Conservation (phyloP, 2,888 invertebrate genomes). For the Dicyrtoma fusca region DNA sequence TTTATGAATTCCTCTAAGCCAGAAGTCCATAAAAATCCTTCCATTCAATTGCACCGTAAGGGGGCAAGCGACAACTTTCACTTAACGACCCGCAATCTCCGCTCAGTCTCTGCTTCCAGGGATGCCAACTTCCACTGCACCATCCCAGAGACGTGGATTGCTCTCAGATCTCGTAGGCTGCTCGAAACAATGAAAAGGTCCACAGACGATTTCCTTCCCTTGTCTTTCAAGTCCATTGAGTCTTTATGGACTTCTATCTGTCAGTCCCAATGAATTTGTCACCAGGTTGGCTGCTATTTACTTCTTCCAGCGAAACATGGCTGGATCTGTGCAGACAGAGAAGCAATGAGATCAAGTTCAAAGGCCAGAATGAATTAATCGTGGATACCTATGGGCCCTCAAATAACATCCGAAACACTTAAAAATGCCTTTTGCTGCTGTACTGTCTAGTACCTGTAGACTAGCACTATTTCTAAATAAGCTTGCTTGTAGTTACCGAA, state of each 20-base stretch:
- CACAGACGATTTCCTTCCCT: conserved; percentile 6
- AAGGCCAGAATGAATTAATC: no score
- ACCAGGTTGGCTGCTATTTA: not conserved
- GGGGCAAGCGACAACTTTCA: conserved; percentile 14
- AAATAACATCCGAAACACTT: no score
- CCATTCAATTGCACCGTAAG: conserved; percentile 23
- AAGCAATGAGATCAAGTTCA: no score
- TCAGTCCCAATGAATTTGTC: conserved; percentile 17
- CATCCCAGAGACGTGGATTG: no score
- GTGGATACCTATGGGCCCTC: no score
- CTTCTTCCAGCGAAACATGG: not conserved
- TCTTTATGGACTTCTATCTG: conserved; percentile 27
- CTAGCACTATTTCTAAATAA: no score
- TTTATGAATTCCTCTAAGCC: not conserved
- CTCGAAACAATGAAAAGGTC: not conserved
- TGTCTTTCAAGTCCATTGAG: conserved; percentile 25
- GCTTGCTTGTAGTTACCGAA: no score
- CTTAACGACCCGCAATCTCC: conserved; percentile 23
- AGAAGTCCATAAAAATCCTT: conserved; percentile 8
- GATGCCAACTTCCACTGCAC: no score
- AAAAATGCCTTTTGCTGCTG: no score
- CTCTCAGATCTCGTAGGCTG: no score
- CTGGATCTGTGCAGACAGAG: no score
- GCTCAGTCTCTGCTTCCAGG: not conserved
- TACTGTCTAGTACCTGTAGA: no score